Evolutionary conservation across 2,113 vertebrate genomes (phyloP).

Genomic region (Varanus salvator): DNA sequence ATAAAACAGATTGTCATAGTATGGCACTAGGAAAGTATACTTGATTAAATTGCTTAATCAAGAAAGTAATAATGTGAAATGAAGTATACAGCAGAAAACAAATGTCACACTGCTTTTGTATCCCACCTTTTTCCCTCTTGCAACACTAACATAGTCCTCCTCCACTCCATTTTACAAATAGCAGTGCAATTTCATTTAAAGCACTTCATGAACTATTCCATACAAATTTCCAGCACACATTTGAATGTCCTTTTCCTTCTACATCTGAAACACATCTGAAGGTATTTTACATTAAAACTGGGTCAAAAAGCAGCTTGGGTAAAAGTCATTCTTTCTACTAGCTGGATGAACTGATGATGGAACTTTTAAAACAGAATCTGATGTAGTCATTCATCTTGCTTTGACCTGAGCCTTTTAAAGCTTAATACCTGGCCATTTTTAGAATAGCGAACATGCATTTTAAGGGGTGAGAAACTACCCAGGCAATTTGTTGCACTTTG

Average conservation of each 20-base stretch:
- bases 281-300: background rate
- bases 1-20: too few species aligned
- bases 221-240: background rate
- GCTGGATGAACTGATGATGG: background rate
- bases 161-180: background rate
- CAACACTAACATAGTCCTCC: too few species aligned
- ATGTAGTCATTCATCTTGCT: background rate
- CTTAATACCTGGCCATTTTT: background rate
- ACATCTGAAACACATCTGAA: background rate
- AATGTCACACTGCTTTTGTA: too few species aligned
- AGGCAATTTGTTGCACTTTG: background rate
- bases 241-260: background rate
- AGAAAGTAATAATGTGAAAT: background rate
- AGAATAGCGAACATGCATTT: background rate
- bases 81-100: background rate
- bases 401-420: background rate
- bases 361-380: background rate
- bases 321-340: background rate
- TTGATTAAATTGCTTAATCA: background rate
- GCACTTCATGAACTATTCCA: background rate
- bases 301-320: background rate
- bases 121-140: too few species aligned
- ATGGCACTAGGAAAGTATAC: too few species aligned
- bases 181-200: background rate
- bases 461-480: background rate